Conservation (phyloP, 2,888 invertebrate species). For the Stenotaenia linearis region DNA sequence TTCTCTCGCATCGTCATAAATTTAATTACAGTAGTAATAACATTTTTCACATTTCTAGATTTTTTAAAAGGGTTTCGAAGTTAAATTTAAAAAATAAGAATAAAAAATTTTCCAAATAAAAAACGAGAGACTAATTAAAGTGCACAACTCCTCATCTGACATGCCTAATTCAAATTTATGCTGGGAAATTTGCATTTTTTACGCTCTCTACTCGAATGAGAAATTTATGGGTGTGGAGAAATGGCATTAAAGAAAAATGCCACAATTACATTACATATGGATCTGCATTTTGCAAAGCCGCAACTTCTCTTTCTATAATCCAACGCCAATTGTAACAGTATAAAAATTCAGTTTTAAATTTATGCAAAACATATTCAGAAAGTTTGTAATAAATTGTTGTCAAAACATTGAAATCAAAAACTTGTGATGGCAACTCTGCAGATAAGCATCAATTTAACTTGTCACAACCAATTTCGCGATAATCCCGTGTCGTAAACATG, state of each 20-base stretch:
- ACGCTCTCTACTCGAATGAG: background rate
- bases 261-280: background rate
- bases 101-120: background rate
- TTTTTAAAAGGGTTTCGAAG: background rate
- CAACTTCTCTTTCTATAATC: background rate
- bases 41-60: background rate
- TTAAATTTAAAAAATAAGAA: background rate
- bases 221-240: constrained; percentile 11
- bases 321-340: background rate
- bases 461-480: background rate
- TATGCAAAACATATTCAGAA: background rate
- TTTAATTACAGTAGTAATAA: background rate
- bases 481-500: constrained; percentile 7
- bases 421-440: background rate
- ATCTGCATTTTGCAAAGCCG: background rate
- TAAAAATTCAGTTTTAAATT: background rate
- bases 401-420: background rate
- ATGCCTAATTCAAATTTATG: constrained; percentile 26
- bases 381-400: background rate
- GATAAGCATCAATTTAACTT: background rate
- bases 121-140: constrained; percentile 3
- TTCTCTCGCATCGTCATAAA: background rate
- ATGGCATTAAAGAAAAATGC: background rate
- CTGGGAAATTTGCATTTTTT: constrained; percentile 6
- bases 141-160: constrained; percentile 9